Base-by-base conservation (phyloP, 2,888 invertebrate genomes). In the Villa cingulata region DNA sequence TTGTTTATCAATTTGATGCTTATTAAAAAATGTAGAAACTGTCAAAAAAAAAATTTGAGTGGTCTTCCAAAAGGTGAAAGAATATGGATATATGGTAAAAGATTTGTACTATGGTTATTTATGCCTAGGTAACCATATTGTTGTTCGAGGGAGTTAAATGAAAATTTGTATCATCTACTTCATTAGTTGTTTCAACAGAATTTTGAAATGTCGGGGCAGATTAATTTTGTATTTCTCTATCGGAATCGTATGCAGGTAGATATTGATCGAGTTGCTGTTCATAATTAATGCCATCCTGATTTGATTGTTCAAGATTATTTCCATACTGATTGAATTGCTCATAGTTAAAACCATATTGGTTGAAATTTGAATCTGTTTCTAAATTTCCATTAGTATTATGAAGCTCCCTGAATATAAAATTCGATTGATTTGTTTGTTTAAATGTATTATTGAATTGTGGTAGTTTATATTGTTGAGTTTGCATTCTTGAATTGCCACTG, bases 11-110 rank as follows among this genome's bases (percentile, higher is more conserved):
- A 27, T 27, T 27, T 27, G 4, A 27, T 27, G 27, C 4, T 27
- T 27, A 27, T 9, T 17, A 37, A 43, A 14, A 15, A 15, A 34
- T 12, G 20, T n/a, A 14, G 37, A 36, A 42, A 37, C 42, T 9
- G 15, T 43, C 16, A 15, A 19, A 19, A 16, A 16, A 45, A 16
- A 36, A 42, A 27, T 41, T 43, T 51, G 4, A 51, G 38, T 18
- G 51, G 48, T 18, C 43, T 18, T 9, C 50, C 51, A 32, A 51
- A 51, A 9, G 51, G 50, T 12, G 51, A 51, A 3, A 48, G 44
- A 23, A 53, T 46, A 15, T 50, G 36, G 4, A 51, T 51, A 34
- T 51, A 53, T 6, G 47, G 48, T 12, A 27, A 27, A n/a, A 50
- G 43, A 16, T 37, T 34, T 2, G 27, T 37, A 3, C 48, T 45